phyloP scores from a whole-genome alignment of 2,113 vertebrate species.

The Spea bombifrons region DNA sequence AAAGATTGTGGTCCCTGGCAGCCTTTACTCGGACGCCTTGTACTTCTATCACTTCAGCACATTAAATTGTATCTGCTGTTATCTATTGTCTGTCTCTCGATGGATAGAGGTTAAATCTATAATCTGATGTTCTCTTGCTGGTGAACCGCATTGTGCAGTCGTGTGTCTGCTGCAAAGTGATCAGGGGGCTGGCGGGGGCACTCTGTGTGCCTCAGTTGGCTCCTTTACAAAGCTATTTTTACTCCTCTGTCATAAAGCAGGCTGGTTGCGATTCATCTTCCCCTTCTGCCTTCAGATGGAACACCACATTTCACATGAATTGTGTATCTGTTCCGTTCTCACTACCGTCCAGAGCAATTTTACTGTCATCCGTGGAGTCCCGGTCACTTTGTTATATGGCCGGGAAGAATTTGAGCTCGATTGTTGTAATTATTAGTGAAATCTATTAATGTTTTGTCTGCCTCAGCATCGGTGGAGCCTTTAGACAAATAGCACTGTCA shows the following conservation, averaged over 20 bases:
- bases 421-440: neutral
- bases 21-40: no score
- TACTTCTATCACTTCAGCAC: no score
- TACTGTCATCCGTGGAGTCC: neutral
- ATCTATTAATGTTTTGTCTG: constrained; percentile 3
- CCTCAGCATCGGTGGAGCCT: neutral
- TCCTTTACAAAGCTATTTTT: neutral
- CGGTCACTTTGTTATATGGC: neutral
- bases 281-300: neutral
- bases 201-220: neutral
- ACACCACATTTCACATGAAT: neutral
- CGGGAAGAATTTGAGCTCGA: neutral
- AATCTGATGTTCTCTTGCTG: neutral
- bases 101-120: neutral
- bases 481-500: constrained; percentile 7
- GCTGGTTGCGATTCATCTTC: neutral
- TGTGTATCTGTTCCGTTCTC: neutral
- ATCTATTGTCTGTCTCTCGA: no score
- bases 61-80: no score
- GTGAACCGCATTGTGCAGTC: neutral
- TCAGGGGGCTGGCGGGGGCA: neutral
- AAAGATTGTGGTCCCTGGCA: no score
- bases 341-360: neutral
- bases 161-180: neutral
- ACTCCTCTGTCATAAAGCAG: neutral